Conservation (phyloP, 1,140 invertebrate genomes). For the Leptinotarsa defecta region DNA sequence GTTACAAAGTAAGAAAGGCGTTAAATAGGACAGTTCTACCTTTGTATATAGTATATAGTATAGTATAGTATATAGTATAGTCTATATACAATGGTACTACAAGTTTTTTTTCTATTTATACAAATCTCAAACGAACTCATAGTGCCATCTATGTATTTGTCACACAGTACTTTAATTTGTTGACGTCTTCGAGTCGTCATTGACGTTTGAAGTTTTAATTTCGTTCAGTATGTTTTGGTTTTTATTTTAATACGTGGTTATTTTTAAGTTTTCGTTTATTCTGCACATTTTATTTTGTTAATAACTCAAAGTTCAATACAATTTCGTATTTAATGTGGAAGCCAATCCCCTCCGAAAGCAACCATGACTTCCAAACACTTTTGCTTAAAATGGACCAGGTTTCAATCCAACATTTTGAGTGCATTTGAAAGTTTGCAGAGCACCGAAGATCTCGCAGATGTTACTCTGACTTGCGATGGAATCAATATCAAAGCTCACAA, state of each 20-base stretch:
- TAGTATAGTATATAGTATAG: too few relatives aligned
- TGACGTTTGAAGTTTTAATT: slow-evolving; percentile 23
- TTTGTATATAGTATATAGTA: too few relatives aligned
- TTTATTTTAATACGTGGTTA: slow-evolving; percentile 28
- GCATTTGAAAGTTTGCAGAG: slow-evolving; percentile 61
- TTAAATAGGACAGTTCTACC: too few relatives aligned
- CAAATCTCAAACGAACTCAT: too few relatives aligned
- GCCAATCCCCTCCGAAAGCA: slow-evolving; percentile 15
- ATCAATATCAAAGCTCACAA: slow-evolving; percentile 60
- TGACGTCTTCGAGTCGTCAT: background rate
- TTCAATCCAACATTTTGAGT: slow-evolving; percentile 62
- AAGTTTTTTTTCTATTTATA: too few relatives aligned
- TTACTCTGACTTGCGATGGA: slow-evolving; percentile 66
- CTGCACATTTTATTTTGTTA: background rate
- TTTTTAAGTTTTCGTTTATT: slow-evolving; percentile 19
- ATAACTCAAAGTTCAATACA: background rate
- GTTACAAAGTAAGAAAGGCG: too few relatives aligned
- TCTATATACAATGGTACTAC: too few relatives aligned
- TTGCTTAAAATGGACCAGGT: slow-evolving; percentile 69
- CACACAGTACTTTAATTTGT: background rate
- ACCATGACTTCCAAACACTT: slow-evolving; percentile 60
- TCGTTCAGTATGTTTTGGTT: slow-evolving; percentile 22
- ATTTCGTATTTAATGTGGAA: slow-evolving; percentile 26
- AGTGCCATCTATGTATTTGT: background rate
- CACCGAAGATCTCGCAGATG: slow-evolving; percentile 65